A percentile compares a stretch with the other conserved stretches of the same genome.
Conservation (phyloP, 2,113 vertebrate genomes). For the Microtus oregoni region DNA sequence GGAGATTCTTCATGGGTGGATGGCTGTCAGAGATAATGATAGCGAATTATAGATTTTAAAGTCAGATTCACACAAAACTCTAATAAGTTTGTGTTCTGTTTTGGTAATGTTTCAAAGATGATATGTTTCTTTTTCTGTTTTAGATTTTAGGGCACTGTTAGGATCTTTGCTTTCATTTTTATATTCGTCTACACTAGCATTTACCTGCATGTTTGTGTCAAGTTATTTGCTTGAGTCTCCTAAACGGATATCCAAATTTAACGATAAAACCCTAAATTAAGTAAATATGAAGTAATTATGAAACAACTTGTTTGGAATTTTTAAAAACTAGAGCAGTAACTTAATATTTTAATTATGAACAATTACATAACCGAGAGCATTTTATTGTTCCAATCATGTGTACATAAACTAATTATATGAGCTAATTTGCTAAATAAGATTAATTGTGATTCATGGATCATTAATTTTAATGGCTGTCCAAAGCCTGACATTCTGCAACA, state of each 20-base stretch:
- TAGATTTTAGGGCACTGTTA: constrained; percentile 47
- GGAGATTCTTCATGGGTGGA: constrained; percentile 81
- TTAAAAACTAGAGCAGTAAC: constrained; percentile 77
- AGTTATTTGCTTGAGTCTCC: constrained; percentile 54
- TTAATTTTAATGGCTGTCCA: constrained; percentile 85
- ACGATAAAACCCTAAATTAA: constrained; percentile 80
- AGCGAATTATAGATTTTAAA: constrained; percentile 77
- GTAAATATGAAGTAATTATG: constrained; percentile 77
- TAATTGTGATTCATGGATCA: constrained; percentile 85
- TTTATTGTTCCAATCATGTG: constrained; percentile 83
- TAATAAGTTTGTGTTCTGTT: constrained; percentile 73
- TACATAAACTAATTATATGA: constrained; percentile 85
- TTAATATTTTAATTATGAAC: constrained; percentile 81
- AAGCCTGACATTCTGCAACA: constrained; percentile 80
- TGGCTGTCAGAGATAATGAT: constrained; percentile 72
- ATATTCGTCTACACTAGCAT: constrained; percentile 45
- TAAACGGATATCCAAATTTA: constrained; percentile 78
- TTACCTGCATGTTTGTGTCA: constrained; percentile 24
- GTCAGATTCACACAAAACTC: constrained; percentile 76
- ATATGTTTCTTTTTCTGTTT: constrained; percentile 4
- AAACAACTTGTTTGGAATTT: constrained; percentile 62
- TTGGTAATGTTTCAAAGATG: constrained; percentile 70
- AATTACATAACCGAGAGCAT: constrained; percentile 80
- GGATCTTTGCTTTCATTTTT: constrained; percentile 50
- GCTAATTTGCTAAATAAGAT: constrained; percentile 86